Evolutionary conservation across 92 coral and sea anemone genomes (phyloP).

Genomic region (Desmophyllum pertusum): DNA sequence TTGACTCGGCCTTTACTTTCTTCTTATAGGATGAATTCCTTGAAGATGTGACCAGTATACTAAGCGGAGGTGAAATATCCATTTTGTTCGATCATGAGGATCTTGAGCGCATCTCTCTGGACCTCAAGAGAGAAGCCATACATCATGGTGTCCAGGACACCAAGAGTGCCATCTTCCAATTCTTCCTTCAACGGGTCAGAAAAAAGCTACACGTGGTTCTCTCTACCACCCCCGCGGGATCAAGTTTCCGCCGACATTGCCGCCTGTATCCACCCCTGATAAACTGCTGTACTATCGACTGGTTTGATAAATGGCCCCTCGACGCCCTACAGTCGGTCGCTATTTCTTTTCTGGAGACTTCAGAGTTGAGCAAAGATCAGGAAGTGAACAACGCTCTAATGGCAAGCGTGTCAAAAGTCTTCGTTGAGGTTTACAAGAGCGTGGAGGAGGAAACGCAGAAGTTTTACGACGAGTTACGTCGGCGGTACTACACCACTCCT

Average conservation of each 20-base stretch:
- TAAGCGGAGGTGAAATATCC: slow-evolving; percentile 80
- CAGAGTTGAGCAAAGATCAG: slow-evolving; percentile 59
- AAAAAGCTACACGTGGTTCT: slow-evolving; percentile 79
- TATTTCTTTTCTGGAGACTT: slow-evolving; percentile 70
- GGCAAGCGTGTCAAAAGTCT: slow-evolving; percentile 45
- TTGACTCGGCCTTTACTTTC: no score
- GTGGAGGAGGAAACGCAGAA: slow-evolving; percentile 78
- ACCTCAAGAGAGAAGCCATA: slow-evolving; percentile 69
- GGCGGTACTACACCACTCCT: slow-evolving; percentile 88
- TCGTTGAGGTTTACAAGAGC: slow-evolving; percentile 78
- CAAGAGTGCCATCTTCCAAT: slow-evolving; percentile 78
- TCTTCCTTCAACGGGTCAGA: slow-evolving; percentile 88
- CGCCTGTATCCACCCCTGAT: slow-evolving; percentile 93
- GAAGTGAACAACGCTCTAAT: slow-evolving; percentile 14
- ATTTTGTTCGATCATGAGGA: slow-evolving; percentile 85
- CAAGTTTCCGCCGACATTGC: slow-evolving; percentile 83
- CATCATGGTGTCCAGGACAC: slow-evolving; percentile 77
- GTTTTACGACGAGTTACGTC: slow-evolving; percentile 79
- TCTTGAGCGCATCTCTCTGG: slow-evolving; percentile 76
- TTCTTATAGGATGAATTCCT: slow-evolving; percentile 80
- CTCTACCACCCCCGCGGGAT: slow-evolving; percentile 94
- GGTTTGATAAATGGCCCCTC: slow-evolving; percentile 96
- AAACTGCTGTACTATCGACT: slow-evolving; percentile 94
- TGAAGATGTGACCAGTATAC: slow-evolving; percentile 86
- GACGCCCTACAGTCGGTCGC: slow-evolving; percentile 94